A percentile compares a stretch with the other conserved stretches of the same genome.
Conservation (phyloP, 2,888 invertebrate genomes). For the Gasteruption jaculator region DNA sequence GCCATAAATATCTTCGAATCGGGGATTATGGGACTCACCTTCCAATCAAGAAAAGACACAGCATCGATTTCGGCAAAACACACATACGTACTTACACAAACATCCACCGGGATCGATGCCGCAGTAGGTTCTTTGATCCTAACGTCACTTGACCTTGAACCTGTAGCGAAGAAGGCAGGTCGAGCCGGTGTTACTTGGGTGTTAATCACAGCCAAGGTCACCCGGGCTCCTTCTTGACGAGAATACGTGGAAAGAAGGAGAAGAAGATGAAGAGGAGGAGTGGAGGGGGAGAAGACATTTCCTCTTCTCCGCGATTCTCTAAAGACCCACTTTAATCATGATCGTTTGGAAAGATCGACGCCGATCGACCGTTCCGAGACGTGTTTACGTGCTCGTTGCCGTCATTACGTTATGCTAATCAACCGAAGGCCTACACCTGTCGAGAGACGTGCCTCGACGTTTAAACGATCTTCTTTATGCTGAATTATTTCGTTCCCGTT, state of each 20-base stretch:
- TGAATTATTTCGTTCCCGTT: conserved; percentile 28
- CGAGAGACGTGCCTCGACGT: conserved; percentile 32
- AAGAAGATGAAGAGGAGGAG: conserved; percentile 15
- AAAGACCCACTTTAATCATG: conserved; percentile 33
- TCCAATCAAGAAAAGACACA: too few species aligned
- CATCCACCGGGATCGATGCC: conserved; percentile 1
- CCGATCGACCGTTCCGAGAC: conserved; percentile 30
- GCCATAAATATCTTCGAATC: too few species aligned
- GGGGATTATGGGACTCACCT: too few species aligned
- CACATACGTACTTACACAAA: too few species aligned
- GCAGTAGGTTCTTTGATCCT: too few species aligned
- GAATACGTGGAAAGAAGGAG: conserved; percentile 10
- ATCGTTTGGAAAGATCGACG: conserved; percentile 32
- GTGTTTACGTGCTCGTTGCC: conserved; percentile 37
- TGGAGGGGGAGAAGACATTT: background rate
- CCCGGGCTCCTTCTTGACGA: conserved; percentile 22
- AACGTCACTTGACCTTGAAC: conserved; percentile 37
- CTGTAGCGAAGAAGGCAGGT: conserved; percentile 29
- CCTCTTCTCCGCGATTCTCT: conserved; percentile 19
- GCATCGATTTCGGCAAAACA: too few species aligned
- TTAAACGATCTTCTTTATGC: conserved; percentile 31
- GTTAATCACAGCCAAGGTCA: conserved; percentile 43
- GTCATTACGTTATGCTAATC: conserved; percentile 47
- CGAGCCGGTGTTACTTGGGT: conserved; percentile 36
- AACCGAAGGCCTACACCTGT: conserved; percentile 44